These are phyloP conservation scores for Athripsodes cinereus DNA, from an alignment of 2,888 invertebrate species.

Conservation along the genomic window DNA sequence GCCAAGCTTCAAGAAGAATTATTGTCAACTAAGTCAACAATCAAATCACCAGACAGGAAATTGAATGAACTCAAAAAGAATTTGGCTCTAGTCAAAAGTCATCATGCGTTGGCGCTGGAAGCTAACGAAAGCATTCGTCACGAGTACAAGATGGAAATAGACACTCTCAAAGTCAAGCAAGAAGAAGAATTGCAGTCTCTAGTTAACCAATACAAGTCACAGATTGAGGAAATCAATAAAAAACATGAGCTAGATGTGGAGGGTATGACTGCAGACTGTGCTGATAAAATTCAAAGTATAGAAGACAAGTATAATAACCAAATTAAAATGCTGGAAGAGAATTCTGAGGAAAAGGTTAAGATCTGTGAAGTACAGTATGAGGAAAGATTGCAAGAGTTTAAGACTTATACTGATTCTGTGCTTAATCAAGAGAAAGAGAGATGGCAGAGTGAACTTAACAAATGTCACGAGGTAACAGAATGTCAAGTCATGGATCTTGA, in stretches of 20 bases:
- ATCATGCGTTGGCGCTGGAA: constrained; percentile 46
- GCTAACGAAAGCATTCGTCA: constrained; percentile 48
- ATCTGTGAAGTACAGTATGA: constrained; percentile 49
- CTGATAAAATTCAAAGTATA: constrained; percentile 39
- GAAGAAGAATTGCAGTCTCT: constrained; percentile 46
- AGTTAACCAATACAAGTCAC: constrained; percentile 37
- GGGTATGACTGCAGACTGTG: constrained; percentile 37
- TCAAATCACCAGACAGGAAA: constrained; percentile 3
- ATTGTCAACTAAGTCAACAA: not conserved
- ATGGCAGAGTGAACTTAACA: constrained; percentile 37
- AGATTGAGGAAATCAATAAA: constrained; percentile 38
- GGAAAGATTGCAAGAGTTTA: constrained; percentile 39
- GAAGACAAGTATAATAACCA: constrained; percentile 39
- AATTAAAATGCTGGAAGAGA: constrained; percentile 42
- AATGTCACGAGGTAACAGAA: constrained; percentile 35
- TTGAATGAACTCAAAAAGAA: constrained; percentile 40
- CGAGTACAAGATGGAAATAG: constrained; percentile 45
- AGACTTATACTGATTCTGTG: constrained; percentile 33
- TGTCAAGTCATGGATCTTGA: constrained; percentile 34
- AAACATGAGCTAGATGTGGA: constrained; percentile 39
- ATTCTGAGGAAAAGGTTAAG: constrained; percentile 42
- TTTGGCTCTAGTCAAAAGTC: constrained; percentile 48
- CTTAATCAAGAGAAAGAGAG: constrained; percentile 32
- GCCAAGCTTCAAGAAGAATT: not conserved
- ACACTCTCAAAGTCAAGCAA: constrained; percentile 41